Evolutionary conservation across 2,888 invertebrate species (phyloP).

Genomic region (Maniola hyperantus): DNA sequence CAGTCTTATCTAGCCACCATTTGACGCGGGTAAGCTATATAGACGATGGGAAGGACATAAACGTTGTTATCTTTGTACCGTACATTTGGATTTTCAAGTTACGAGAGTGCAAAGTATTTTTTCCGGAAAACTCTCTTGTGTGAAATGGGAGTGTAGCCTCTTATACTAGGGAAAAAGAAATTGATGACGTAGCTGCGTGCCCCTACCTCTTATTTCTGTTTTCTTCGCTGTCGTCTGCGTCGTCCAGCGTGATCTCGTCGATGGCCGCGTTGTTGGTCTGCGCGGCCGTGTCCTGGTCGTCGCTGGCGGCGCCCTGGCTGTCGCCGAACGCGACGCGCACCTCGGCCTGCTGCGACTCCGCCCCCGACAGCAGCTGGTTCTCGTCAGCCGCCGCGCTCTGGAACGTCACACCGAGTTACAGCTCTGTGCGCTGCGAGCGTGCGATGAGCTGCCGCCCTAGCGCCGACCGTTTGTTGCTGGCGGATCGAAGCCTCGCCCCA

Average conservation of each 20-base stretch:
- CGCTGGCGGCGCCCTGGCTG: conserved; percentile 56
- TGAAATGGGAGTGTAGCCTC: too few species aligned
- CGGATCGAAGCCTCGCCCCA: neutral
- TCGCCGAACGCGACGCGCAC: conserved; percentile 84
- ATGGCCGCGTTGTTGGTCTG: conserved; percentile 85
- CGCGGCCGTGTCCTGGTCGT: conserved; percentile 77
- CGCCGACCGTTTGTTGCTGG: neutral
- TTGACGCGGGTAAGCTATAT: too few species aligned
- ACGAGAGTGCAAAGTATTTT: too few species aligned
- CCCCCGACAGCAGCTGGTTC: conserved; percentile 77
- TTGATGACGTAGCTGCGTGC: neutral
- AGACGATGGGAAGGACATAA: too few species aligned
- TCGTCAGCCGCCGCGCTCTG: conserved; percentile 73
- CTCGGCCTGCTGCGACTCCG: conserved; percentile 85
- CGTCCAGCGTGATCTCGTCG: conserved; percentile 87
- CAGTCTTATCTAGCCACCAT: too few species aligned
- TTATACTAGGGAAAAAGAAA: too few species aligned
- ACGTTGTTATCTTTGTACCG: too few species aligned
- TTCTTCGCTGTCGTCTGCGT: conserved; percentile 87
- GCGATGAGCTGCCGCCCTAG: conserved; percentile 32
- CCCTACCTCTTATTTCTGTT: conserved; percentile 89
- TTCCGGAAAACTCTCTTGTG: too few species aligned
- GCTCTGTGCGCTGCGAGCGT: conserved; percentile 12
- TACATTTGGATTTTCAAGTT: too few species aligned
- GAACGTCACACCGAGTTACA: conserved; percentile 24